Percentiles rank a stretch among this genome's conserved stretches.
These are phyloP conservation scores for Protobothrops flavoviridis DNA, from an alignment of 2,113 vertebrate genomes.

Conservation along the genomic window DNA sequence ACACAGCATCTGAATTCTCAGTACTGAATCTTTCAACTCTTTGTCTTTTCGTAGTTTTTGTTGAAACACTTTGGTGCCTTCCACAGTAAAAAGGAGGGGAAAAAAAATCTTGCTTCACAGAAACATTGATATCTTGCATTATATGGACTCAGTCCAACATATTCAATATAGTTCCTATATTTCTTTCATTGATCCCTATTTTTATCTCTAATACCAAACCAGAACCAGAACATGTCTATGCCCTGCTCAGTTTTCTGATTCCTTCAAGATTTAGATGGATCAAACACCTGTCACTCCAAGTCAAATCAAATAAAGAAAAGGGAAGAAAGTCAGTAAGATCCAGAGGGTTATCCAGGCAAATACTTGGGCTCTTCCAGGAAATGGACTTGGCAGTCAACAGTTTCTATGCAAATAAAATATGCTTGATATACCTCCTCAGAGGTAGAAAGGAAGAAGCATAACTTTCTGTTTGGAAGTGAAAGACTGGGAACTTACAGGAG, in stretches of 20 bases:
- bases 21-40: constrained; percentile 1
- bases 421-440: background rate
- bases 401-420: constrained; percentile 12
- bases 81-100: background rate
- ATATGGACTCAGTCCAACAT: background rate
- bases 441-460: constrained; percentile 17
- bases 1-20: background rate
- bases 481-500: constrained; percentile 36
- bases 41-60: background rate
- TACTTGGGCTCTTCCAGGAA: background rate
- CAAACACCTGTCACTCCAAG: background rate
- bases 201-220: background rate
- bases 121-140: background rate
- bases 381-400: background rate
- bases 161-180: background rate
- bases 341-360: background rate
- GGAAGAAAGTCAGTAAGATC: background rate
- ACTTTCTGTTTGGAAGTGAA: constrained; percentile 29
- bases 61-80: background rate
- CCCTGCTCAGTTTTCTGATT: background rate
- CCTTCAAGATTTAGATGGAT: background rate
- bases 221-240: background rate
- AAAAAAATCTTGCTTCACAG: background rate
- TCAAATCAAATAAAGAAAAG: background rate
- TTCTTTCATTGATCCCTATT: background rate